Evolutionary conservation across 2,888 invertebrate species (phyloP).

Genomic region (Cantharis flavilabris): DNA sequence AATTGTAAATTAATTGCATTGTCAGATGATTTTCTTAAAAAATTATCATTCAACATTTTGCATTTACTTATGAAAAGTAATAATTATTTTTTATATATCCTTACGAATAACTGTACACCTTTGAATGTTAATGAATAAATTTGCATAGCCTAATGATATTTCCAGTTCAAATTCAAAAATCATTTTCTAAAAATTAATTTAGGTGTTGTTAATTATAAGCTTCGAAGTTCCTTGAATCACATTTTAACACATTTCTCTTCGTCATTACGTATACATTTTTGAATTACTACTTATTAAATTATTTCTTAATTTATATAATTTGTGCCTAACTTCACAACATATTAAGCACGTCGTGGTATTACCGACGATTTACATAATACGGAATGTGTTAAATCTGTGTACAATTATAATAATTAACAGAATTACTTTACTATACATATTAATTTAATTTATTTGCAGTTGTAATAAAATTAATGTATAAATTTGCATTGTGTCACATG

Average conservation of each 20-base stretch:
- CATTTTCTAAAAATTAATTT: neutral
- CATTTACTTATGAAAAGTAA: neutral
- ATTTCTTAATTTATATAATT: too few species aligned
- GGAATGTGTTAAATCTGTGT: too few species aligned
- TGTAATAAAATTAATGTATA: neutral
- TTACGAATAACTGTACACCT: neutral
- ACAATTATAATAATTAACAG: neutral
- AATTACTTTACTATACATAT: neutral
- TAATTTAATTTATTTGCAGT: neutral
- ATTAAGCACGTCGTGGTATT: too few species aligned
- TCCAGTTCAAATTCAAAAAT: neutral
- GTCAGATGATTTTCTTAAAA: conserved; percentile 17
- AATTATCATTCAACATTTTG: neutral
- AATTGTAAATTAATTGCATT: conserved; percentile 25
- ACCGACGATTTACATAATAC: too few species aligned
- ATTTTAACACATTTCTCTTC: neutral
- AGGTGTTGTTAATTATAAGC: neutral
- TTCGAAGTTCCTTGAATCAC: neutral
- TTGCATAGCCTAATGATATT: neutral
- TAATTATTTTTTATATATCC: neutral
- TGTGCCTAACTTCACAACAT: too few species aligned
- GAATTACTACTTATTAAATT: too few species aligned
- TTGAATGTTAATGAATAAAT: neutral
- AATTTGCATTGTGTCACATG: neutral
- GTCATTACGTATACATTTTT: neutral